These are phyloP conservation scores for Ahaetulla prasina DNA, from an alignment of 2,113 vertebrate genomes.

Conservation along the genomic window DNA sequence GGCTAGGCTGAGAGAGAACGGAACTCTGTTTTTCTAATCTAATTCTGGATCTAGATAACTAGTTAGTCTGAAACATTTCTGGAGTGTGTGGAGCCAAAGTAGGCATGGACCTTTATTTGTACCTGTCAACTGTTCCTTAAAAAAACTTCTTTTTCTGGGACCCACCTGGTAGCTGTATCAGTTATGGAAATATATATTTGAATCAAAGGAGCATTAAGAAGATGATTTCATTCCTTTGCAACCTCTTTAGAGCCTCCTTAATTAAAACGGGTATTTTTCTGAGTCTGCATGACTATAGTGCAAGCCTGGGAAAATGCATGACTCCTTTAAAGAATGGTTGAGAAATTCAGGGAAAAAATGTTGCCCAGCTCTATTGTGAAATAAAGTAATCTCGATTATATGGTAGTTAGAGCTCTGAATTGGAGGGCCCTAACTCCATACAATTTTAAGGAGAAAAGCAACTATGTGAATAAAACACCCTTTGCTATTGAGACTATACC, in stretches of 20 bases:
- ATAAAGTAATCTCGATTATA: background rate
- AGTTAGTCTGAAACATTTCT: background rate
- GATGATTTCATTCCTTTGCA: background rate
- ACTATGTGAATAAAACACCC: background rate
- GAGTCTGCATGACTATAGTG: background rate
- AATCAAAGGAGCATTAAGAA: background rate
- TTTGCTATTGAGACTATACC: background rate
- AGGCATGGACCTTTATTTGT: background rate
- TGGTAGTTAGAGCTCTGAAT: background rate
- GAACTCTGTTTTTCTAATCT: background rate
- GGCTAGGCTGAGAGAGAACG: background rate
- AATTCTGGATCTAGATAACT: background rate
- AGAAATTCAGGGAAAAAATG: background rate
- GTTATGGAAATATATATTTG: background rate
- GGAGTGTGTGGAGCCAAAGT: background rate
- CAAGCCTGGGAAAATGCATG: background rate
- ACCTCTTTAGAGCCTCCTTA: background rate
- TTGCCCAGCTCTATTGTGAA: background rate
- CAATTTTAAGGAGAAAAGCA: background rate
- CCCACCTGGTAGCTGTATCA: background rate
- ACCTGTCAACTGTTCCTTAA: background rate
- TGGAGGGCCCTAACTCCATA: background rate
- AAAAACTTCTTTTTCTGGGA: background rate
- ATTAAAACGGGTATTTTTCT: background rate
- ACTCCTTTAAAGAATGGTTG: background rate